phyloP scores from a whole-genome alignment of 2,797 vertebrate genomes.

The Ibycter americanus region DNA sequence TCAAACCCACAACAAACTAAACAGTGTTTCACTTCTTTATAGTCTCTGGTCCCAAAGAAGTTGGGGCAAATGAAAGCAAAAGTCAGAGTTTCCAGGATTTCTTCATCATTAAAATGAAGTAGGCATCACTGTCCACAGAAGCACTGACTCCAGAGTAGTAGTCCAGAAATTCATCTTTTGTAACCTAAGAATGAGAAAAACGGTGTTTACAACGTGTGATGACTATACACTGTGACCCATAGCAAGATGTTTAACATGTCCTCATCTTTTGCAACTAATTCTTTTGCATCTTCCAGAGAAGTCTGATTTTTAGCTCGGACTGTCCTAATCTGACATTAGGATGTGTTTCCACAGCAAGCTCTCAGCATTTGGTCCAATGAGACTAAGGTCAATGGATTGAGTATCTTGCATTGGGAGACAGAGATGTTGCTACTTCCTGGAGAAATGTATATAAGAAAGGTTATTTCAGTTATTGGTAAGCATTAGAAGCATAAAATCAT shows the following conservation, averaged over 20 bases:
- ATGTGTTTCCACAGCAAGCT: not conserved
- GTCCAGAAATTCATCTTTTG: slow-evolving; percentile 85
- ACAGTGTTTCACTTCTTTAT: not conserved
- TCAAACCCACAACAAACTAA: not conserved
- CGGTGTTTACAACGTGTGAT: not conserved
- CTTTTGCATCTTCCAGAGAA: not conserved
- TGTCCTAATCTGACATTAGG: not conserved
- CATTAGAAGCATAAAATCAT: no score
- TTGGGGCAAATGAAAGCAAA: not conserved
- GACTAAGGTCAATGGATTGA: not conserved
- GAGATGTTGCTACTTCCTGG: not conserved
- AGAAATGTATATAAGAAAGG: not conserved
- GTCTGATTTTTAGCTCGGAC: not conserved
- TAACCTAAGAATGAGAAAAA: slow-evolving; percentile 75
- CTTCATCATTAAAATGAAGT: slow-evolving; percentile 88
- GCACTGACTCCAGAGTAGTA: slow-evolving; percentile 87
- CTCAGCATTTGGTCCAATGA: not conserved
- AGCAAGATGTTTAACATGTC: not conserved
- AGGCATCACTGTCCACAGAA: slow-evolving; percentile 84
- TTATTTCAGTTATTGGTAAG: not conserved
- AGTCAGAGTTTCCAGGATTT: slow-evolving; percentile 85
- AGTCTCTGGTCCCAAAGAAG: not conserved
- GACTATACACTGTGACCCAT: not conserved
- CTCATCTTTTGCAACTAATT: not conserved
- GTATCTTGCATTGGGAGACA: not conserved